Evolutionary conservation across 2,888 invertebrate species (phyloP), one percentile per base, ranked within the genome.

Genomic region (Chrysolina haemoptera): DNA sequence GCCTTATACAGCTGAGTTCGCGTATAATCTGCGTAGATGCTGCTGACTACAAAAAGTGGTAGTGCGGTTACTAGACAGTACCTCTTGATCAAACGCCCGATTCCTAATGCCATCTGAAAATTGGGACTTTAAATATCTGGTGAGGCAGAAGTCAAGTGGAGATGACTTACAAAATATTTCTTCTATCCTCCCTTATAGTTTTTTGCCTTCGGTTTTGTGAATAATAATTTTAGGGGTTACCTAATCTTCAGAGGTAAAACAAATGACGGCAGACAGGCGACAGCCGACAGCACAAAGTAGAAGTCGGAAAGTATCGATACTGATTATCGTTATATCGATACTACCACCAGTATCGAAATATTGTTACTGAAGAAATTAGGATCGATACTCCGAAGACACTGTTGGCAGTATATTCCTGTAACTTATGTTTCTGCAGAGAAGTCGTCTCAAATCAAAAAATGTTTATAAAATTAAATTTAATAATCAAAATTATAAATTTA

Each of bases 1-100:
- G 72, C 71, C 77, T 96, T 96, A 93, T 94, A 96, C 88, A 90
- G 88, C 80, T 90, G 91, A 0, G 96, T 96, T 82, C 92, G 92
- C 70, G 88, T 90, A 89, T 92, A 94, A 86, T 96, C 96, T 6
- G 92, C 90, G 88, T 90, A 94, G 83, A 96, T 95, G 2, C 90
- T 83, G 22, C 88, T 83, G 40, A 85, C 87, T 71, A 91, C 85
- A 78, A 93, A 78, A 46, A 91, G 88, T 16, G 96, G 96, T 84
- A 95, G 92, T 73, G 92, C 83, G 76, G 93, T 91, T 81, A 93
- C 92, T 81, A 92, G 88, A 79, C 92, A 89, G 89, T 95, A 95
- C 85, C 91, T 91, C 80, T 89, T 90, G 74, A 93, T 85, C 79
- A 92, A 87, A 71, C 78, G 81, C 71, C 84, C 83, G 78, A 85